Evolutionary conservation across 1,140 invertebrate genomes (phyloP), one percentile per base, ranked within the genome.

Genomic region (Pararge aegeria): DNA sequence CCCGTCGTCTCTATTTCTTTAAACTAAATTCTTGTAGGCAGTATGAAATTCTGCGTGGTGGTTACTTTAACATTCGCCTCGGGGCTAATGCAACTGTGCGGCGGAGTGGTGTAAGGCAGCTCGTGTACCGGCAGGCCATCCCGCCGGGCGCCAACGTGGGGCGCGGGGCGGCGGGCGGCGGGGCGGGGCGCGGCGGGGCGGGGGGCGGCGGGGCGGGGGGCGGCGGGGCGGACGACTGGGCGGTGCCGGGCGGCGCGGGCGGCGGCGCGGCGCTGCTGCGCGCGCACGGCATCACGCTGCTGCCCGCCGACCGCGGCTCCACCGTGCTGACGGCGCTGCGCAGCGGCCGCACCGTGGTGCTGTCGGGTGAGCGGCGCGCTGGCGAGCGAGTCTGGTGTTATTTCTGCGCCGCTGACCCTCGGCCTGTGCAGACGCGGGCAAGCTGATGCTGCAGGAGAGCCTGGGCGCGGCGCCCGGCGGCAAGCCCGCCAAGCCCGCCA

Each of bases 201-300:
- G 0, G 27, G 27, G 27, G 0, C 40, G 40, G 15, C 15, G 6
- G 15, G 15, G 40, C 0, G 5, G 7, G 40, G 7, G 9, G 5
- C 40, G n/a, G 6, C 40, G 13, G 7, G 4, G 18, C 5, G 29
- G 19, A n/a, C 12, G n/a, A 1, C 20, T 29, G 30, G 30, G 29
- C 16, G n/a, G n/a, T n/a, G n/a, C n/a, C 94, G 95, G 96, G 16
- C 87, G 98, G 6, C 96, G 97, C 89, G 10, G 60, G 29, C 15
- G 37, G 90, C 92, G 70, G 93, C 38, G 94, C 95, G 21, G 91
- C 94, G 66, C 65, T 95, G 49, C 89, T 98, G 44, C 76, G 98
- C 0, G 91, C 93, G 62, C 90, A 94, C 80, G 95, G 96, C 29
- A 96, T 96, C 16, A 92, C 95, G 80, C 89, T 93, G 13, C 92